These are phyloP conservation scores for Babylonia areolata DNA, from an alignment of 1,140 invertebrate species.

Conservation along the genomic window DNA sequence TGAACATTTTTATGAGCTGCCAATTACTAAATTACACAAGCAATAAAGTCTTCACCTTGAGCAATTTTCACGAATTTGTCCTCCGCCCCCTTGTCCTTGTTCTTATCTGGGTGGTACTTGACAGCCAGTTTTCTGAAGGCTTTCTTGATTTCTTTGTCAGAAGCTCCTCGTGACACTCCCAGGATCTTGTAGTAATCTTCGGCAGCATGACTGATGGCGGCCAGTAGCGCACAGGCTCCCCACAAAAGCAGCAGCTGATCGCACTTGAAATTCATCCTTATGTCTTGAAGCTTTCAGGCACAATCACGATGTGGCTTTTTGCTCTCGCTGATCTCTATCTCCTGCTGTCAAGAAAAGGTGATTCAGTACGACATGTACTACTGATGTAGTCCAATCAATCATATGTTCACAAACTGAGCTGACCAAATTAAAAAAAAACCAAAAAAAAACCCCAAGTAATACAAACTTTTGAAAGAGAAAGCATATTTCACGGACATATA, in stretches of 20 bases:
- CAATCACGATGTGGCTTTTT: neutral
- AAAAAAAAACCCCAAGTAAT: too few relatives aligned
- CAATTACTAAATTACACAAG: too few relatives aligned
- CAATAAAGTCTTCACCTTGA: conserved; percentile 71
- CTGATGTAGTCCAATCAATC: too few relatives aligned
- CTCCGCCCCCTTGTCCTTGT: conserved; percentile 81
- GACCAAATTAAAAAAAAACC: too few relatives aligned
- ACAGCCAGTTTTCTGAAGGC: conserved; percentile 89
- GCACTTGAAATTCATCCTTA: neutral
- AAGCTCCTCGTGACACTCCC: conserved; percentile 91
- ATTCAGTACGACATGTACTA: too few relatives aligned
- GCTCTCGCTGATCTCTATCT: too few relatives aligned
- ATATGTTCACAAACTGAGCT: too few relatives aligned
- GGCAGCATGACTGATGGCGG: conserved; percentile 33
- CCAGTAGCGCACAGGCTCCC: neutral
- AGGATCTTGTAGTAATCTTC: conserved; percentile 96
- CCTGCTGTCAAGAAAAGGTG: too few relatives aligned
- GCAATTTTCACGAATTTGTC: conserved; percentile 74
- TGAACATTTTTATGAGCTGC: too few relatives aligned
- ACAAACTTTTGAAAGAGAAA: too few relatives aligned
- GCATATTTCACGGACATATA: too few relatives aligned
- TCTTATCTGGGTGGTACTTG: conserved; percentile 99
- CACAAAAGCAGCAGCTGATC: neutral
- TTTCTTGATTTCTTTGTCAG: conserved; percentile 96
- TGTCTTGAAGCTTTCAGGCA: neutral